A percentile compares a stretch with the other conserved stretches of the same genome.
Conservation (phyloP, 2,113 vertebrate genomes). For the Ochotona princeps region DNA sequence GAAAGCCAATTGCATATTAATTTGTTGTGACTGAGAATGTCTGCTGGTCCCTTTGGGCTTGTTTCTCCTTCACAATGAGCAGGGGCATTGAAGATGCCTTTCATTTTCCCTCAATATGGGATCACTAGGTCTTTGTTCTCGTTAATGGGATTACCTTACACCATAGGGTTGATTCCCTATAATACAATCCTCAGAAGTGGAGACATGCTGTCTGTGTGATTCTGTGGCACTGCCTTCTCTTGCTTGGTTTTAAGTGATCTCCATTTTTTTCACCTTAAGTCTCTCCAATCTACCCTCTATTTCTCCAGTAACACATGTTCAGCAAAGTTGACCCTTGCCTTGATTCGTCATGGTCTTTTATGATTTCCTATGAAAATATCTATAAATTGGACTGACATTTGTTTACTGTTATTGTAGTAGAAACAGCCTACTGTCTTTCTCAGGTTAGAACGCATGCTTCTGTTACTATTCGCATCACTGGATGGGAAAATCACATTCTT, state of each 20-base stretch:
- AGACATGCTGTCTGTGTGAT: neutral
- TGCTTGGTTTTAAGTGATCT: slow-evolving; percentile 28
- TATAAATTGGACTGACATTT: neutral
- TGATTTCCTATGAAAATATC: neutral
- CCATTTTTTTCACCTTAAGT: neutral
- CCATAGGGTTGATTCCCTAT: neutral
- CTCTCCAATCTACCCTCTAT: neutral
- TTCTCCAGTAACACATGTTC: neutral
- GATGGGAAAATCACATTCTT: neutral
- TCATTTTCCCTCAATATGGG: slow-evolving; percentile 1
- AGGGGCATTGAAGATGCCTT: slow-evolving; percentile 12
- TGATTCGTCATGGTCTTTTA: slow-evolving; percentile 13
- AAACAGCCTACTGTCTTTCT: neutral
- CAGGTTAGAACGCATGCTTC: neutral
- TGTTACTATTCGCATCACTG: neutral
- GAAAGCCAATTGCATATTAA: slow-evolving; percentile 45
- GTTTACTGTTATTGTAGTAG: neutral
- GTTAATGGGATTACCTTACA: slow-evolving; percentile 40
- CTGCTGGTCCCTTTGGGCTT: neutral
- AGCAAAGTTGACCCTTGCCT: neutral
- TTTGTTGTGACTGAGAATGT: slow-evolving; percentile 4
- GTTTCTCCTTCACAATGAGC: neutral
- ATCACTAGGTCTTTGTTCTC: slow-evolving; percentile 39
- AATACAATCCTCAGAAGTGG: slow-evolving; percentile 11
- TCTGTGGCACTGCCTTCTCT: neutral